Percentiles rank a stretch among this genome's conserved stretches.
These are phyloP conservation scores for Drosophila sordidula DNA, from an alignment of 2,888 invertebrate species.

Conservation along the genomic window DNA sequence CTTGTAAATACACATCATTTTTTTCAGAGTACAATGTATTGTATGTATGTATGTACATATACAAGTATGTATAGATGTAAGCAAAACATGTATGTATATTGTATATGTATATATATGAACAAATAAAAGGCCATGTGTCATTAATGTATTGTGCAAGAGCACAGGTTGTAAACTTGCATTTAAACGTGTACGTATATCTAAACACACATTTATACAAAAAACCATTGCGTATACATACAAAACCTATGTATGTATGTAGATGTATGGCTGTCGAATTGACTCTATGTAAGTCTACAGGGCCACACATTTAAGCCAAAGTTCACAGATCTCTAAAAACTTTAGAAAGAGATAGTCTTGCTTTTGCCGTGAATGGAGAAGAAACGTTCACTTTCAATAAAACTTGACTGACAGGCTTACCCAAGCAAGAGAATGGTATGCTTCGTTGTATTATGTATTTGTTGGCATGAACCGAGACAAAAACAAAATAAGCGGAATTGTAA, in stretches of 20 bases:
- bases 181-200: constrained; percentile 8
- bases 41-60: too few relatives aligned
- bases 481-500: constrained; percentile 29
- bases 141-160: constrained; percentile 75
- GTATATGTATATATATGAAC: constrained; percentile 24
- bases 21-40: too few relatives aligned
- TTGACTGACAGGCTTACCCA: constrained; percentile 72
- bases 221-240: not conserved
- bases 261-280: constrained; percentile 18
- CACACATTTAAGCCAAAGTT: constrained; percentile 74
- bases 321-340: constrained; percentile 74
- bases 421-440: constrained; percentile 59
- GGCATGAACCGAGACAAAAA: constrained; percentile 49
- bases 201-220: constrained; percentile 3
- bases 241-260: not conserved
- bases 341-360: constrained; percentile 73
- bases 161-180: constrained; percentile 66
- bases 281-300: constrained; percentile 59
- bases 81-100: constrained; percentile 10
- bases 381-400: constrained; percentile 77
- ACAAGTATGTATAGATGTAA: not conserved
- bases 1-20: too few relatives aligned
- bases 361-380: constrained; percentile 71
- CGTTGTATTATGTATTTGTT: constrained; percentile 27
- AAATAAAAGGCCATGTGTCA: constrained; percentile 59